These are phyloP conservation scores for Eupeodes luniger DNA, from an alignment of 2,888 invertebrate species.

Conservation along the genomic window DNA sequence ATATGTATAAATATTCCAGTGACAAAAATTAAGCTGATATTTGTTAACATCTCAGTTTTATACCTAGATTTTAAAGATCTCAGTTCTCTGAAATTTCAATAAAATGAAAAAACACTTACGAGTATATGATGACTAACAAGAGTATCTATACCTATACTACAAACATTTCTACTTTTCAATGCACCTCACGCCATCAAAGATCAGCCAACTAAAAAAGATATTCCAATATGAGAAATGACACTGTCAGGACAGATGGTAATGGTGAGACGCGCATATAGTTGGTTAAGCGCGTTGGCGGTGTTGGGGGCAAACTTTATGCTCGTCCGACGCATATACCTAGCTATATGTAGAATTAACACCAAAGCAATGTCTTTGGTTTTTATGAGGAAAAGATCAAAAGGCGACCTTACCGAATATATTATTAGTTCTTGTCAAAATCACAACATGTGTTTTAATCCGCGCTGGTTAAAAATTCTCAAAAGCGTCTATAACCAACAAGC, in stretches of 20 bases:
- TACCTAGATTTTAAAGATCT: constrained; percentile 1
- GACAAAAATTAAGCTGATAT: neutral
- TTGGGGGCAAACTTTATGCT: neutral
- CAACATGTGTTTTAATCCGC: constrained; percentile 81
- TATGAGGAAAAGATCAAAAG: constrained; percentile 80
- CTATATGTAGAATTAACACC: neutral
- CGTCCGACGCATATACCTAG: neutral
- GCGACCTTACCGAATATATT: constrained; percentile 83
- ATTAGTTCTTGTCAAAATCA: constrained; percentile 84
- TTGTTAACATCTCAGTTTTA: constrained; percentile 45
- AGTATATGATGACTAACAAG: constrained; percentile 7
- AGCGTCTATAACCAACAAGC: constrained; percentile 25
- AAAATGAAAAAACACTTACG: constrained; percentile 11
- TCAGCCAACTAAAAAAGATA: constrained; percentile 39
- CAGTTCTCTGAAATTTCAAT: constrained; percentile 13
- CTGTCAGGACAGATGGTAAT: constrained; percentile 18
- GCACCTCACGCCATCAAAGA: neutral
- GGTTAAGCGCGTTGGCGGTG: neutral
- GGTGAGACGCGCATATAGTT: too few species aligned
- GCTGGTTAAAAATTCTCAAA: constrained; percentile 60
- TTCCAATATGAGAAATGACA: constrained; percentile 48
- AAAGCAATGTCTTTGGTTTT: neutral
- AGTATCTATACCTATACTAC: constrained; percentile 7
- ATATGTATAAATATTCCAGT: neutral
- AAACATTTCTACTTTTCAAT: constrained; percentile 7